Evolutionary conservation across 1,140 invertebrate genomes (phyloP).

Genomic region (Meloidogyne hapla): DNA sequence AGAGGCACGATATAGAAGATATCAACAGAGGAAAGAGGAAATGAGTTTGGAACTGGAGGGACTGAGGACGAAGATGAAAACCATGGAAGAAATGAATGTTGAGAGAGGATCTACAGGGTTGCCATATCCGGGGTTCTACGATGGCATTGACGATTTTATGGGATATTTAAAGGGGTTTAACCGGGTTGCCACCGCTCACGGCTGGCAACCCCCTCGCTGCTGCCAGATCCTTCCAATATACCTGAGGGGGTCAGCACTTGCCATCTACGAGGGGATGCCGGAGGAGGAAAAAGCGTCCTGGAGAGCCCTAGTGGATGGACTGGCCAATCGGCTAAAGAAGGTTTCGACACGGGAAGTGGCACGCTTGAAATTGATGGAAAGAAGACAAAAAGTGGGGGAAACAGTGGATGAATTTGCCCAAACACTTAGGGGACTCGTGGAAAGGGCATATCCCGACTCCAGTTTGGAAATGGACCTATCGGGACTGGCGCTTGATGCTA

Average conservation of each 20-base stretch:
- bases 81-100: too few relatives aligned
- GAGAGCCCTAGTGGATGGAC: background rate
- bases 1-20: too few relatives aligned
- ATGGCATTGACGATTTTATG: background rate
- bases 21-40: too few relatives aligned
- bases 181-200: background rate
- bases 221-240: background rate
- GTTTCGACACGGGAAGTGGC: background rate
- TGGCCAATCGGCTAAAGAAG: background rate
- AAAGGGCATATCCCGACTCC: background rate
- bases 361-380: background rate
- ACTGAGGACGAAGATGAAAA: too few relatives aligned
- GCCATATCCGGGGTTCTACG: background rate
- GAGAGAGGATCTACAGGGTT: too few relatives aligned
- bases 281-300: background rate
- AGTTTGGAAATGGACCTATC: background rate
- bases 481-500: background rate
- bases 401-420: slow-evolving; percentile 8
- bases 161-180: background rate
- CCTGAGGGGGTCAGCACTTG: background rate
- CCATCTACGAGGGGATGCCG: background rate
- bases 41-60: too few relatives aligned
- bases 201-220: background rate
- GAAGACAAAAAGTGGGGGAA: background rate
- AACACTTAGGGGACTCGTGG: background rate